Evolutionary conservation across 1,140 invertebrate species (phyloP).

Genomic region (Oryctes rhinoceros): DNA sequence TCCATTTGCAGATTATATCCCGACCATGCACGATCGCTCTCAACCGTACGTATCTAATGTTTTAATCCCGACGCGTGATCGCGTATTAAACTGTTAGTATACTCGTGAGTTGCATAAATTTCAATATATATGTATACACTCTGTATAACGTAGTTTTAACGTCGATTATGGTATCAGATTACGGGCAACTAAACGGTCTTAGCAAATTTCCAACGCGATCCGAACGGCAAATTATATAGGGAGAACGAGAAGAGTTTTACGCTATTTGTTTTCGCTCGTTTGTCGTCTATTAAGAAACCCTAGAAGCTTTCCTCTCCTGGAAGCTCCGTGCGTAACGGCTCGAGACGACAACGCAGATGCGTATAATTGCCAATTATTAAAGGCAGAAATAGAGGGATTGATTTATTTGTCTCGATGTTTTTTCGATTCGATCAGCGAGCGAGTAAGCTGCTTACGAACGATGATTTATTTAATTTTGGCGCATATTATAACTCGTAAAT

Average conservation of each 20-base stretch:
- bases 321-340: background rate
- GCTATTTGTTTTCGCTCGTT: background rate
- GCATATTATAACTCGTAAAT: no score
- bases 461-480: background rate
- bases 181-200: background rate
- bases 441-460: background rate
- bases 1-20: background rate
- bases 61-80: background rate
- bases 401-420: background rate
- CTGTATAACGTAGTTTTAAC: background rate
- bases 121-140: conserved; percentile 13
- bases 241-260: background rate
- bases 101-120: background rate
- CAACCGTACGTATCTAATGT: background rate
- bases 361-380: conserved; percentile 15
- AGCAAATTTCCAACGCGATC: background rate
- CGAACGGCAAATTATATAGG: background rate
- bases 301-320: background rate
- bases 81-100: background rate
- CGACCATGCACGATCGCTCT: background rate
- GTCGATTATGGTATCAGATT: background rate
- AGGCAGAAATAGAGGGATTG: background rate
- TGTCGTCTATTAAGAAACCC: background rate
- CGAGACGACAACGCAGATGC: background rate
- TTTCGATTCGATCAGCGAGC: background rate